These are phyloP conservation scores for Sturnira hondurensis DNA, from an alignment of 2,113 vertebrate species.

Conservation along the genomic window DNA sequence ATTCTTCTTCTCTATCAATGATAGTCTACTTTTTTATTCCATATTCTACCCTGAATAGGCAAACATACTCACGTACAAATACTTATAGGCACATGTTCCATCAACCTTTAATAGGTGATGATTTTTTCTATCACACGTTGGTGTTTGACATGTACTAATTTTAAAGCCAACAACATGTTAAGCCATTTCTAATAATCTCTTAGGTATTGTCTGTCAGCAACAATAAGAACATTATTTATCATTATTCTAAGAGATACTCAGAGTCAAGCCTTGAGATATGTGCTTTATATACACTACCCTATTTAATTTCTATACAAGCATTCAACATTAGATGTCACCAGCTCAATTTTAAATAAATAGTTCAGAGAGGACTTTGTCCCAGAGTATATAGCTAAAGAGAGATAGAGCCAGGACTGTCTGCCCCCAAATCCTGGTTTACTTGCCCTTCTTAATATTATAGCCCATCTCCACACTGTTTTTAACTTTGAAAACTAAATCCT, in stretches of 20 bases:
- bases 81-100: background rate
- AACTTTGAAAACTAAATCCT: background rate
- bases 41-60: background rate
- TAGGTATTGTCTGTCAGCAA: background rate
- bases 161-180: background rate
- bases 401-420: background rate
- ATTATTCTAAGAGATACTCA: background rate
- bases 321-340: background rate
- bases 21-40: background rate
- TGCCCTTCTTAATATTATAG: background rate
- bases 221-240: background rate
- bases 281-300: background rate
- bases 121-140: background rate
- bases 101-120: background rate
- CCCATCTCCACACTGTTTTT: background rate
- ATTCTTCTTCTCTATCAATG: background rate
- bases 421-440: background rate
- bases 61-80: background rate
- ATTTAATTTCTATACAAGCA: background rate
- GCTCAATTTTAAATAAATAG: background rate
- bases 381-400: background rate
- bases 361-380: background rate
- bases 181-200: background rate
- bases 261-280: background rate
- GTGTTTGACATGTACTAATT: background rate